Conservation (phyloP, 2,113 vertebrate genomes). For the Callionymus lyra region DNA sequence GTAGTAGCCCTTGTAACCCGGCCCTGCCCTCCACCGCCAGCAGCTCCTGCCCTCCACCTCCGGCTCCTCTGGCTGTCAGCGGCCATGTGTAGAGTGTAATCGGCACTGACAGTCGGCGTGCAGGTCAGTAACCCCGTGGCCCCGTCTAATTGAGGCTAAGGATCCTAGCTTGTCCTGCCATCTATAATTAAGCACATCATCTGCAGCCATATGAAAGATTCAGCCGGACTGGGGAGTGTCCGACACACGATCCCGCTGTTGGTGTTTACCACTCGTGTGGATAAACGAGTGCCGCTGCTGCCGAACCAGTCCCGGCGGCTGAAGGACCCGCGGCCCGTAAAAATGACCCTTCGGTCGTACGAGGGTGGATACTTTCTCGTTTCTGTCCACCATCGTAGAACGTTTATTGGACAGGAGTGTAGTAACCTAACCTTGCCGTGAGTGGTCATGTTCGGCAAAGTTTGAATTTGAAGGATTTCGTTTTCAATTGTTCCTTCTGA, state of each 20-base stretch:
- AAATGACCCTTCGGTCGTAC: too few relatives aligned
- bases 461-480: too few relatives aligned
- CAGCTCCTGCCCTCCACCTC: slow-evolving; percentile 33
- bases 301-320: too few relatives aligned
- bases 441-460: too few relatives aligned
- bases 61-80: slow-evolving; percentile 47
- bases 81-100: slow-evolving; percentile 63
- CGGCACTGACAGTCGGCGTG: slow-evolving; percentile 58
- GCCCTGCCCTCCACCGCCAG: slow-evolving; percentile 43
- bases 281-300: slow-evolving; percentile 16
- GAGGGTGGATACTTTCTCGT: too few relatives aligned
- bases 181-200: slow-evolving; percentile 67
- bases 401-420: too few relatives aligned
- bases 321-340: too few relatives aligned
- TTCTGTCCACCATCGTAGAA: too few relatives aligned
- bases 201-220: slow-evolving; percentile 65
- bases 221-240: slow-evolving; percentile 60
- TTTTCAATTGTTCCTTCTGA: too few relatives aligned
- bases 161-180: slow-evolving; percentile 66
- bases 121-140: slow-evolving; percentile 61
- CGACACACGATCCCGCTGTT: slow-evolving; percentile 43
- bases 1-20: slow-evolving; percentile 48
- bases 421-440: too few relatives aligned
- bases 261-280: slow-evolving; percentile 32
- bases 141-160: slow-evolving; percentile 66